phyloP scores from a whole-genome alignment of 2,797 vertebrate species.

The Rhinichthys osculus region DNA sequence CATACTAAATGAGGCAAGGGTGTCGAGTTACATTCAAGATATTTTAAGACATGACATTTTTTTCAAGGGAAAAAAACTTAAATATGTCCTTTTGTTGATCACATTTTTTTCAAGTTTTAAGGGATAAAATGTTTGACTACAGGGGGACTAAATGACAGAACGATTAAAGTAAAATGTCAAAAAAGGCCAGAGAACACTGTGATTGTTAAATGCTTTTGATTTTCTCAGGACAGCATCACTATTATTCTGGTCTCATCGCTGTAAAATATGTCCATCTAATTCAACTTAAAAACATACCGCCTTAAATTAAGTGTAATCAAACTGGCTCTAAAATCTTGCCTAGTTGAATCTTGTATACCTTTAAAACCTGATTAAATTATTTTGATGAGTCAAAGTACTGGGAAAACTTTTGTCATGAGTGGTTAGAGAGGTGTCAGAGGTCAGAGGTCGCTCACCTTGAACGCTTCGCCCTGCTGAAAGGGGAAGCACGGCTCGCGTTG shows the following conservation, averaged over 20 bases:
- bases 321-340: too few relatives aligned
- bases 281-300: too few relatives aligned
- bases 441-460: slow-evolving; percentile 72
- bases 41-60: too few relatives aligned
- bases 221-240: not conserved
- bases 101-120: too few relatives aligned
- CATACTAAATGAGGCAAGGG: too few relatives aligned
- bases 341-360: not conserved
- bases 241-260: too few relatives aligned
- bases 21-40: too few relatives aligned
- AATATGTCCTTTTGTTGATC: too few relatives aligned
- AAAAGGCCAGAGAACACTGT: not conserved
- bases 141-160: not conserved
- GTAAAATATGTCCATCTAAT: too few relatives aligned
- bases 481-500: slow-evolving; percentile 60
- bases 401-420: not conserved
- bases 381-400: not conserved
- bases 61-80: too few relatives aligned
- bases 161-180: not conserved
- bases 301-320: too few relatives aligned
- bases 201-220: not conserved
- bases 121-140: too few relatives aligned
- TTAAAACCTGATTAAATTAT: not conserved
- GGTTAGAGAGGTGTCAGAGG: not conserved
- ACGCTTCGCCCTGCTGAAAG: slow-evolving; percentile 71